These are phyloP conservation scores for Lepidochitona cinerea DNA, from an alignment of 2,888 invertebrate genomes.

Conservation along the genomic window DNA sequence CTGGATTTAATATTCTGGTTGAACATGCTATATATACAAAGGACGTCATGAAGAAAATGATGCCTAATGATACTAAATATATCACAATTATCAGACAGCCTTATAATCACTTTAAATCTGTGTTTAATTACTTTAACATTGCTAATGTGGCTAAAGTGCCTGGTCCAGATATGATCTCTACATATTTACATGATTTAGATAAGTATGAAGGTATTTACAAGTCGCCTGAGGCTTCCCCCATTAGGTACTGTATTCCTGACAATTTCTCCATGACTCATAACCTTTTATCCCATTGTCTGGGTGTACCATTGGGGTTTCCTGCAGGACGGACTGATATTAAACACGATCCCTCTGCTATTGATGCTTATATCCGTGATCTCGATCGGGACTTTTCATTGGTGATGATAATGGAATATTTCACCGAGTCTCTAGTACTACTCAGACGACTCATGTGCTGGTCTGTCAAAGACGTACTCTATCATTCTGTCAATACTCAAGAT, in stretches of 20 bases:
- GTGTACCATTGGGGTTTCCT: constrained; percentile 64
- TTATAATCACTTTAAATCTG: constrained; percentile 59
- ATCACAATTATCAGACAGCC: constrained; percentile 65
- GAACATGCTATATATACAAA: constrained; percentile 65
- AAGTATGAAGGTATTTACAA: constrained; percentile 58
- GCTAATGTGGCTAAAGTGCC: constrained; percentile 43
- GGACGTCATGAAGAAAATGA: constrained; percentile 47
- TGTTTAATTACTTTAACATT: constrained; percentile 62
- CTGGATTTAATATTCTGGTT: constrained; percentile 56
- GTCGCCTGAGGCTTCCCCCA: constrained; percentile 26
- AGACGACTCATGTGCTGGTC: constrained; percentile 66
- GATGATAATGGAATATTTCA: constrained; percentile 66
- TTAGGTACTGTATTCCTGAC: constrained; percentile 59
- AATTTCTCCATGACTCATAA: constrained; percentile 62
- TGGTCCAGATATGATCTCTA: constrained; percentile 35
- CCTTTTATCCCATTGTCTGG: constrained; percentile 62
- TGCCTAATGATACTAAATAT: constrained; percentile 56
- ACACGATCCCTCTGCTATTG: constrained; percentile 30
- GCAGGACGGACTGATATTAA: constrained; percentile 40
- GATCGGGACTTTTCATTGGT: constrained; percentile 58
- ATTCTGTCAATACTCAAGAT: constrained; percentile 42
- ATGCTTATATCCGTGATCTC: constrained; percentile 46
- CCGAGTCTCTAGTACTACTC: constrained; percentile 66
- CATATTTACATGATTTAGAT: constrained; percentile 54
- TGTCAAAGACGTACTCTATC: constrained; percentile 62